Percentiles rank a stretch among this genome's conserved stretches.
These are phyloP conservation scores for Melipona bicolor DNA, from an alignment of 2,888 invertebrate genomes.

Conservation along the genomic window DNA sequence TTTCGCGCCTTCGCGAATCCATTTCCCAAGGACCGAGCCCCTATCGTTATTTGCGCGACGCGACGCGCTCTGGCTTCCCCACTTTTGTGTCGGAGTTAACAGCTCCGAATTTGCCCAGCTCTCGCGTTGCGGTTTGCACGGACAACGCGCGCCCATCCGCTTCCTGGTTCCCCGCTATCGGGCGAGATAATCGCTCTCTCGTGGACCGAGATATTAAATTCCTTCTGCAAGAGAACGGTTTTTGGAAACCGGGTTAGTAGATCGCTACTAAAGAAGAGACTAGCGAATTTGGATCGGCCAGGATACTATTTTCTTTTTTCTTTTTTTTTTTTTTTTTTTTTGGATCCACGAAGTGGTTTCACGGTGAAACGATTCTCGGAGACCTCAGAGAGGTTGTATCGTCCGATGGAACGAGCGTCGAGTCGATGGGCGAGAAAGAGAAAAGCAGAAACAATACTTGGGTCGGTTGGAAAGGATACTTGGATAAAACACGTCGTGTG, in stretches of 20 bases:
- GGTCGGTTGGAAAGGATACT: no score
- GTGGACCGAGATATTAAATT: constrained; percentile 31
- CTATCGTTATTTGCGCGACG: constrained; percentile 29
- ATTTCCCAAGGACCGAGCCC: constrained; percentile 9
- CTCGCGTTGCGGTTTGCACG: not conserved
- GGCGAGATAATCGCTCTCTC: constrained; percentile 25
- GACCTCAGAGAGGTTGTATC: no score
- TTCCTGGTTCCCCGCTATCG: not conserved
- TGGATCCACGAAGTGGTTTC: no score
- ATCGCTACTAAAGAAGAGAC: not conserved
- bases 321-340: no score
- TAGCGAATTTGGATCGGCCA: constrained; percentile 1
- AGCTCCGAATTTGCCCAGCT: constrained; percentile 9
- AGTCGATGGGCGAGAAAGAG: no score
- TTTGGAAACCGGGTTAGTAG: constrained; percentile 16
- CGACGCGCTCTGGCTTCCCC: not conserved
- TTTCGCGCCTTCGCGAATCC: constrained; percentile 16
- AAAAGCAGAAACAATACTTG: no score
- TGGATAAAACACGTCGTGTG: no score
- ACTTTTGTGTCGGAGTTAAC: constrained; percentile 43
- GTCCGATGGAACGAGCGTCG: no score
- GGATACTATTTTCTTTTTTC: no score
- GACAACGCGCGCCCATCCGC: not conserved
- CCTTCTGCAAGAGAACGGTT: not conserved
- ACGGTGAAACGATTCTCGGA: no score